phyloP scores from a whole-genome alignment of 2,888 invertebrate genomes.

The Eubasilissa splendida region DNA sequence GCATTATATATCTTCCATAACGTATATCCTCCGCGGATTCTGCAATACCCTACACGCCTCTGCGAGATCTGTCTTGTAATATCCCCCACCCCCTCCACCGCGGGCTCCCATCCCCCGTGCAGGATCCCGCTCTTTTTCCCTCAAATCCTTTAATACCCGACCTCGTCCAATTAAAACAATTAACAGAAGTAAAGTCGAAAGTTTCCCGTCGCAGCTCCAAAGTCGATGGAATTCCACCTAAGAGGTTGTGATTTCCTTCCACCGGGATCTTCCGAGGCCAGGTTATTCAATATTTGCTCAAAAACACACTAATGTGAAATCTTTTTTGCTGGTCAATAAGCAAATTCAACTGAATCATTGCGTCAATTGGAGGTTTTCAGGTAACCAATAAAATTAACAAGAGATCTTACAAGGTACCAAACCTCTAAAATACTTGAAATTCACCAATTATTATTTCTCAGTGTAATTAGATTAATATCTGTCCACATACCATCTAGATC shows the following conservation, averaged over 20 bases:
- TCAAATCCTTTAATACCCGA: slow-evolving; percentile 59
- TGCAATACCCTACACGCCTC: background rate
- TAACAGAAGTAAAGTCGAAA: slow-evolving; percentile 59
- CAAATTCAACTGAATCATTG: too few species aligned
- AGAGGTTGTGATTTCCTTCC: slow-evolving; percentile 35
- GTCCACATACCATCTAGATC: too few species aligned
- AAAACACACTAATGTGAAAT: too few species aligned
- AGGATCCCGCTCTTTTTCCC: slow-evolving; percentile 50
- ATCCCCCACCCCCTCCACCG: slow-evolving; percentile 22
- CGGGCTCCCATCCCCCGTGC: slow-evolving; percentile 17
- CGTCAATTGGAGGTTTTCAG: too few species aligned
- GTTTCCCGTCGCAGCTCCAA: slow-evolving; percentile 46
- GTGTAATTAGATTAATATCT: too few species aligned
- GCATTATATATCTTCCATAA: too few species aligned
- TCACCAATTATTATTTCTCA: too few species aligned
- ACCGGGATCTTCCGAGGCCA: slow-evolving; percentile 23
- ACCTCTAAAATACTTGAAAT: too few species aligned
- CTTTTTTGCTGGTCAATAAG: too few species aligned
- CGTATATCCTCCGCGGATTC: too few species aligned
- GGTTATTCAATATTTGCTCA: slow-evolving; percentile 23
- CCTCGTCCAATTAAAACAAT: slow-evolving; percentile 59
- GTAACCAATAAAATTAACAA: too few species aligned
- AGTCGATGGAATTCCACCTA: slow-evolving; percentile 46
- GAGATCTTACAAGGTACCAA: too few species aligned
- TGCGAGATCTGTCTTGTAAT: slow-evolving; percentile 55